Evolutionary conservation across 2,113 vertebrate genomes (phyloP).

Genomic region (Ivindomyrus marchei): DNA sequence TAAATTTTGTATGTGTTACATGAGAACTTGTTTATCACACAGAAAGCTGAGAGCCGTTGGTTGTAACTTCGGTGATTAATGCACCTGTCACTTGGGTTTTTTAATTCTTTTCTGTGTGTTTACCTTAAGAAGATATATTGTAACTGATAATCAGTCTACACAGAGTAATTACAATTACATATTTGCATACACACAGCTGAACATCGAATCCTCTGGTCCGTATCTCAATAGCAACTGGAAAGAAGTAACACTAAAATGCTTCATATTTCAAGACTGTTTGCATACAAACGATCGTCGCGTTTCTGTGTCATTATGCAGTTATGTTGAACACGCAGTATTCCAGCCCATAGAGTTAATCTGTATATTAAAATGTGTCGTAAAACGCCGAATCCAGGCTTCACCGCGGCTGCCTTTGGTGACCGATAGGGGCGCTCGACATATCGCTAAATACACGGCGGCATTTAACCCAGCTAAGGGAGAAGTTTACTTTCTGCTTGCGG

Average conservation of each 20-base stretch:
- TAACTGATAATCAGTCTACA: background rate
- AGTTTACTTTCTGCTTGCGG: background rate
- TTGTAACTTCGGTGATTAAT: background rate
- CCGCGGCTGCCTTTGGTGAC: background rate
- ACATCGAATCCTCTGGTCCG: background rate
- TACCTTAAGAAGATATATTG: background rate
- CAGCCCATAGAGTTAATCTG: background rate
- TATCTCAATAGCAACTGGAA: background rate
- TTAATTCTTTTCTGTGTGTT: background rate
- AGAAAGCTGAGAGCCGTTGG: background rate
- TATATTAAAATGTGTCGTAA: background rate
- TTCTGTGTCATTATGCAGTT: background rate
- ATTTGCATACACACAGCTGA: background rate
- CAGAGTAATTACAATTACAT: background rate
- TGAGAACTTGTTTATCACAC: background rate
- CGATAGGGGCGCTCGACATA: background rate
- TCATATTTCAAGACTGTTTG: background rate
- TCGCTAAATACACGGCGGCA: background rate
- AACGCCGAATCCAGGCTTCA: background rate
- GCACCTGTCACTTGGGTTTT: background rate
- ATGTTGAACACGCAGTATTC: background rate
- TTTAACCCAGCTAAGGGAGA: background rate
- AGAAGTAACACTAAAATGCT: background rate
- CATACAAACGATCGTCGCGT: background rate
- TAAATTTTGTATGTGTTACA: background rate